phyloP scores from a whole-genome alignment of 1,140 invertebrate genomes.

The Ladona fulva region DNA sequence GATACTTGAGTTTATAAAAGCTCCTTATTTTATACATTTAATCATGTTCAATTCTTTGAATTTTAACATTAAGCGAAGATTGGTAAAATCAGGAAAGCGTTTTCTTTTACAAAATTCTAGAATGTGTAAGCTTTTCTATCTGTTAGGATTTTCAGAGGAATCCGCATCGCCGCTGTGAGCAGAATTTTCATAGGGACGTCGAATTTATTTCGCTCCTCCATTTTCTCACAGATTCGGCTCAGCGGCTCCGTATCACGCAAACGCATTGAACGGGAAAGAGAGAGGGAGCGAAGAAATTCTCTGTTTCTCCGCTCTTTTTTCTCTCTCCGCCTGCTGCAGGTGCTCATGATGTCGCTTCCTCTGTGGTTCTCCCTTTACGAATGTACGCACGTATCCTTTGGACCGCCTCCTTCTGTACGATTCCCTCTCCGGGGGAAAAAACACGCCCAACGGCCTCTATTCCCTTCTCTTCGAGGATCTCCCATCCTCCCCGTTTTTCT shows the following conservation, averaged over 20 bases:
- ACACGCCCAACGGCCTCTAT: background rate
- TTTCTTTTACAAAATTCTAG: too few species aligned
- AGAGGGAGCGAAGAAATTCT: background rate
- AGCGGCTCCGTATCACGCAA: background rate
- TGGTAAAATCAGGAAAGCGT: too few species aligned
- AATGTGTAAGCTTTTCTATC: too few species aligned
- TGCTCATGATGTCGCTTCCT: background rate
- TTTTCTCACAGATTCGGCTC: background rate
- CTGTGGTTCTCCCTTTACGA: background rate
- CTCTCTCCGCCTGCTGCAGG: background rate
- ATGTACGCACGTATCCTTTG: background rate
- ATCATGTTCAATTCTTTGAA: too few species aligned
- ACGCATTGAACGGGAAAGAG: background rate
- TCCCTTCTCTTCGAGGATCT: background rate
- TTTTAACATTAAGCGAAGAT: too few species aligned
- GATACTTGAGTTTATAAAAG: too few species aligned
- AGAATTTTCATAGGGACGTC: too few species aligned
- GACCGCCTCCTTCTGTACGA: background rate
- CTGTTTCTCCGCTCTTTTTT: background rate
- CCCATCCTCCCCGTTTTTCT: background rate
- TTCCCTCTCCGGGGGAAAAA: background rate
- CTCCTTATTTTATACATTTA: too few species aligned
- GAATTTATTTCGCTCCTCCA: background rate
- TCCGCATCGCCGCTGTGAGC: too few species aligned
- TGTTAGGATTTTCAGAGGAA: too few species aligned